Conservation (phyloP, 2,113 vertebrate genomes). For the Pantherophis guttatus region DNA sequence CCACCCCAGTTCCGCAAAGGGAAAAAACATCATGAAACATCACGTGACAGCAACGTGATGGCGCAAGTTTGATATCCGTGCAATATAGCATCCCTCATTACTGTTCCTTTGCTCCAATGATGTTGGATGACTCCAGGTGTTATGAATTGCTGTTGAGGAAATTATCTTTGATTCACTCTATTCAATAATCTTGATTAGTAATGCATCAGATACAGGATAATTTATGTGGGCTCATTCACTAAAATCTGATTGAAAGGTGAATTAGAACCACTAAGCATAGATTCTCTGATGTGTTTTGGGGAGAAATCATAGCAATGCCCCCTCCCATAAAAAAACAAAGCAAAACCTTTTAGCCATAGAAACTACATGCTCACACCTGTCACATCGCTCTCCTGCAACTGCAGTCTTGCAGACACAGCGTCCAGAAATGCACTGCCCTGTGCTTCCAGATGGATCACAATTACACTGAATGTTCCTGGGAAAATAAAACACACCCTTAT, state of each 20-base stretch:
- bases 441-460: slow-evolving; percentile 68
- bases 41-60: too few species aligned
- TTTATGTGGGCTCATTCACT: not conserved
- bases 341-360: not conserved
- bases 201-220: not conserved
- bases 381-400: slow-evolving; percentile 62
- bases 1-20: too few species aligned
- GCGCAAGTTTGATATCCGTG: too few species aligned
- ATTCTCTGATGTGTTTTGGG: not conserved
- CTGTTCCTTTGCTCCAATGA: not conserved
- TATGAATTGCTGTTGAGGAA: not conserved
- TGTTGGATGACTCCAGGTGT: not conserved
- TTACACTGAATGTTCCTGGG: slow-evolving; percentile 64
- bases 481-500: not conserved
- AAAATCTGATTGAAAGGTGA: not conserved
- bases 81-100: not conserved
- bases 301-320: not conserved
- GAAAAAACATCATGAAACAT: too few species aligned
- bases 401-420: slow-evolving; percentile 71
- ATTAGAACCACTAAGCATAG: not conserved
- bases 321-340: not conserved
- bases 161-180: not conserved
- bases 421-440: slow-evolving; percentile 50
- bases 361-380: slow-evolving; percentile 59
- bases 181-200: not conserved